Evolutionary conservation across 2,888 invertebrate genomes (phyloP).

Genomic region (Dascillus cervinus): DNA sequence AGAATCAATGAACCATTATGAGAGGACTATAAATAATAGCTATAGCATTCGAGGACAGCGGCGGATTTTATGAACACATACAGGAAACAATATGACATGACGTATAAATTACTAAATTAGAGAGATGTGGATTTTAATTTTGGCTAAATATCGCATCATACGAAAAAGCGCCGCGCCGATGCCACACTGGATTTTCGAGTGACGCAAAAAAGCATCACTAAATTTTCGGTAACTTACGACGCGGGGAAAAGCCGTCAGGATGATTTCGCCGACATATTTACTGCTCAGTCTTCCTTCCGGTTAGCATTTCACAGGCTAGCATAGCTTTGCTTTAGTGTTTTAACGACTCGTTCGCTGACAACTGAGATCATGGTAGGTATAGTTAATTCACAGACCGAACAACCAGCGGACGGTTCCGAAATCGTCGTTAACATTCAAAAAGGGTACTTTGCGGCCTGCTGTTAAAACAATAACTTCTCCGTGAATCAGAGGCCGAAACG

Average conservation of each 20-base stretch:
- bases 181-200: slow-evolving; percentile 18
- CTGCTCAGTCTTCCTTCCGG: slow-evolving; percentile 30
- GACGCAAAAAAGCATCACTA: slow-evolving; percentile 20
- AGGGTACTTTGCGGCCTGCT: no score
- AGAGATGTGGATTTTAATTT: slow-evolving; percentile 9
- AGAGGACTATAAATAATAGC: slow-evolving; percentile 39
- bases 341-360: slow-evolving; percentile 18
- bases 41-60: slow-evolving; percentile 31
- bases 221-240: slow-evolving; percentile 20
- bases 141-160: neutral
- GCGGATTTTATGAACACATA: slow-evolving; percentile 33
- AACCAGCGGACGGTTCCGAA: neutral
- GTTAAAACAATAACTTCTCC: no score
- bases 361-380: slow-evolving; percentile 14
- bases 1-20: slow-evolving; percentile 41
- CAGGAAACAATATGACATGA: slow-evolving; percentile 35
- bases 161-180: neutral
- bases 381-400: slow-evolving; percentile 11
- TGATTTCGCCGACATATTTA: slow-evolving; percentile 30
- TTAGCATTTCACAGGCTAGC: slow-evolving; percentile 24
- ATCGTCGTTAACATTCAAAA: no score
- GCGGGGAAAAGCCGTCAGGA: slow-evolving; percentile 25
- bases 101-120: slow-evolving; percentile 33
- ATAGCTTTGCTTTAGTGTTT: slow-evolving; percentile 20
- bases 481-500: no score